A percentile compares a stretch with the other conserved stretches of the same genome.
Evolutionary conservation across 2,113 vertebrate species (phyloP).

Genomic region (Chaetops frenatus): DNA sequence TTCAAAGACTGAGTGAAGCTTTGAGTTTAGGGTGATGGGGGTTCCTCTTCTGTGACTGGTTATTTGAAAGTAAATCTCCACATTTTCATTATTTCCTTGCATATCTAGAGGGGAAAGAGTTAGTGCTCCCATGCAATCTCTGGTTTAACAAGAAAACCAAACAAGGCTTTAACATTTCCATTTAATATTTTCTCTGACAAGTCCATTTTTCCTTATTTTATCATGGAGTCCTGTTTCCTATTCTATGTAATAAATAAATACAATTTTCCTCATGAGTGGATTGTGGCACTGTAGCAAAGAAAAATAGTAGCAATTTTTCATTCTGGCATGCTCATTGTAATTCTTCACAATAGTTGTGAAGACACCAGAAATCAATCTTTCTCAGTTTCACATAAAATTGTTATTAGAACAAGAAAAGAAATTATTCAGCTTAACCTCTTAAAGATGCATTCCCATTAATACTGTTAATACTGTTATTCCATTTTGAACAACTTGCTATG

Average conservation of each 20-base stretch:
- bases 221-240: background rate
- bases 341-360: background rate
- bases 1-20: background rate
- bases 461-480: background rate
- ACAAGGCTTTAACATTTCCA: background rate
- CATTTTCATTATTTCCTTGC: background rate
- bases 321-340: background rate
- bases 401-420: background rate
- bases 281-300: background rate
- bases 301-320: background rate
- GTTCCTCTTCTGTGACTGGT: background rate
- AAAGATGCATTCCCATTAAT: background rate
- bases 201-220: background rate
- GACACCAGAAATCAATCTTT: background rate
- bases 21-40: background rate
- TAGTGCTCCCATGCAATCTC: background rate
- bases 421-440: background rate
- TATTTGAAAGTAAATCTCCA: background rate
- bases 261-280: background rate
- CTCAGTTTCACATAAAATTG: background rate
- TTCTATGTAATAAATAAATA: background rate
- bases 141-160: background rate
- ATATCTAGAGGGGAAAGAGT: background rate
- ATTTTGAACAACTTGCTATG: background rate
- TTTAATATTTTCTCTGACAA: background rate